Evolutionary conservation across 2,797 vertebrate genomes (phyloP), one percentile per base, ranked within the genome.

Genomic region (Fringilla coelebs): DNA sequence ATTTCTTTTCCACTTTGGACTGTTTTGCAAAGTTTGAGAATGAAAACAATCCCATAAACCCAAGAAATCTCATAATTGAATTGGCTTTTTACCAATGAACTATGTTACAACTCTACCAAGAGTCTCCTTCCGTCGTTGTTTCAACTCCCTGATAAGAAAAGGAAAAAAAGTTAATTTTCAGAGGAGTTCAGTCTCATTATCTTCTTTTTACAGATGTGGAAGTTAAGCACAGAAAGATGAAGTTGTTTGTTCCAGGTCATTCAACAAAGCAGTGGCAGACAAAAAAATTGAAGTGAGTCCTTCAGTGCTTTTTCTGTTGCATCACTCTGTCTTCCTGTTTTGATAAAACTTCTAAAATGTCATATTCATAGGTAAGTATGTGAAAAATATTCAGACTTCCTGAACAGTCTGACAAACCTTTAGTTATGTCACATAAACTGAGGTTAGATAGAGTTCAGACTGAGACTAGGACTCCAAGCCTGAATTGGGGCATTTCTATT

Each of bases 1-100:
- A 78, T 94, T 96, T 87, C 67, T 93, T 95, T 96, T 96, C 92
- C 91, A 94, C n/a, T 96, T 94, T 78, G 66, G 63, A 78, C 29
- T 81, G 57, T 81, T 96, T 89, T 70, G 48, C 62, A 77, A 71
- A 79, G 43, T 76, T 96, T 89, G 52, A 86, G 66, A 79, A 88
- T 55, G 41, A 94, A 96, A 96, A 94, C 92, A 94, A 70, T 73
- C 46, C 45, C 81, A 72, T 78, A 88, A 95, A 96, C 5, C 48
- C 31, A 66, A 78, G 62, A 92, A 88, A 81, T 40, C 49, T 88
- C n/a, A 8, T 89, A 11, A 86, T 2, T 92, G 40, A 77, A 45
- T 80, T 94, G 85, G 76, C 66, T 89, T 92, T 89, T 78, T 16
- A 83, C 75, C 82, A 81, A 1, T 43, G 11, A 88, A 51, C 68